These are phyloP conservation scores for Hepsetus odoe DNA, from an alignment of 2,113 vertebrate genomes.

Conservation along the genomic window DNA sequence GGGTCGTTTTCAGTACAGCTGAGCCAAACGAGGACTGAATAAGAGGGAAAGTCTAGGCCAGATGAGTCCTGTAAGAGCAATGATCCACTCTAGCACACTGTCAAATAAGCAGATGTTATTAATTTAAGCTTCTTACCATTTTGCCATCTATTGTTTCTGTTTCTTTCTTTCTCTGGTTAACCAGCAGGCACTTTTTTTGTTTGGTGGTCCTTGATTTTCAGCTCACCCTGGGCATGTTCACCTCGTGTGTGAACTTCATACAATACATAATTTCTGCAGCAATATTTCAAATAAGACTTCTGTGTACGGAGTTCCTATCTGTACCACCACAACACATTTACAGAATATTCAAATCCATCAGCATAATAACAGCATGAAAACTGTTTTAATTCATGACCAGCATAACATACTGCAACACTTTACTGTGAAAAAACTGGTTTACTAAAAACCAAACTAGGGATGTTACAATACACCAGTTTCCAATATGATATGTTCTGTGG, in stretches of 20 bases:
- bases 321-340: background rate
- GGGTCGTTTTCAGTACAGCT: too few species aligned
- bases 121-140: constrained; percentile 6
- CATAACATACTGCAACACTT: background rate
- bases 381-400: background rate
- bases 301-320: background rate
- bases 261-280: constrained; percentile 33
- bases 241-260: constrained; percentile 20
- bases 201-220: constrained; percentile 1
- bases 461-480: too few species aligned
- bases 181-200: too few species aligned
- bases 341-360: background rate
- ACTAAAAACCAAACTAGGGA: background rate
- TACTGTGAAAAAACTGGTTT: background rate
- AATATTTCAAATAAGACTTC: constrained; percentile 32
- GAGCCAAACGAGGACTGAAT: background rate
- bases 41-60: background rate
- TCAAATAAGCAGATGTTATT: constrained; percentile 29
- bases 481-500: too few species aligned
- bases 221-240: background rate
- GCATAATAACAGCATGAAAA: background rate
- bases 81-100: constrained; percentile 33
- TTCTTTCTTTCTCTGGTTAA: background rate
- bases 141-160: constrained; percentile 15
- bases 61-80: constrained; percentile 39